Base-by-base conservation (phyloP, 2,888 invertebrate genomes). In the Drosophila mimetica region DNA sequence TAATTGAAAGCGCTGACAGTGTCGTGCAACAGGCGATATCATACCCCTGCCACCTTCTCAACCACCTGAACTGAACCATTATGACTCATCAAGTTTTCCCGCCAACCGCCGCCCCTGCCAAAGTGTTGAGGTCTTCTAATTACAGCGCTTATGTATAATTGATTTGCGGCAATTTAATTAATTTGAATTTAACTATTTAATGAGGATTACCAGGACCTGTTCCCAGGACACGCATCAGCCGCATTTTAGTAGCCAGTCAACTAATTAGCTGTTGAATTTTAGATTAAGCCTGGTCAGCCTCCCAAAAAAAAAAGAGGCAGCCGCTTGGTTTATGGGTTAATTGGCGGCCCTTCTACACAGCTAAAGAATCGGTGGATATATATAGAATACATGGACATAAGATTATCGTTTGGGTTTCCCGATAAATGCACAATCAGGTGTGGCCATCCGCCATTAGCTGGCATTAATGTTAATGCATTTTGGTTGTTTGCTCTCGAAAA, bases 121-220 rank as follows among this genome's bases (percentile, higher is more conserved):
- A 4, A 60, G 16, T 7, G 47, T 64, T 87, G 86, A 85, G 89
- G 88, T 87, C 88, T 76, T 87, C 83, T 84, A 84, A 84, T 84
- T 84, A 89, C 89, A 76, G 48, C 82, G 89, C 88, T 89, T 88
- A 84, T 84, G 82, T 89, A 85, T 84, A 84, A 84, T 84, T 84
- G 84, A 84, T 89, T 89, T 84, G 84, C 72, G 89, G 89, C 88
- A 84, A 84, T 84, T 89, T 84, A 84, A 89, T 89, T 84, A 84
- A 84, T 84, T 84, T 85, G 89, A 89, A 87, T 84, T 89, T 89
- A 84, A 84, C 84, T 87, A 84, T 89, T 84, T 84, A 84, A 89
- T 89, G 83, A 76, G 88, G 89, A 84, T 84, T 84, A 84, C 78
- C 89, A 73, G 73, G 52, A 50, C 67, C 42, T 36, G 25, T 36